Evolutionary conservation across 2,113 vertebrate genomes (phyloP), one percentile per base, ranked within the genome.

Genomic region (Cheilinus undulatus): DNA sequence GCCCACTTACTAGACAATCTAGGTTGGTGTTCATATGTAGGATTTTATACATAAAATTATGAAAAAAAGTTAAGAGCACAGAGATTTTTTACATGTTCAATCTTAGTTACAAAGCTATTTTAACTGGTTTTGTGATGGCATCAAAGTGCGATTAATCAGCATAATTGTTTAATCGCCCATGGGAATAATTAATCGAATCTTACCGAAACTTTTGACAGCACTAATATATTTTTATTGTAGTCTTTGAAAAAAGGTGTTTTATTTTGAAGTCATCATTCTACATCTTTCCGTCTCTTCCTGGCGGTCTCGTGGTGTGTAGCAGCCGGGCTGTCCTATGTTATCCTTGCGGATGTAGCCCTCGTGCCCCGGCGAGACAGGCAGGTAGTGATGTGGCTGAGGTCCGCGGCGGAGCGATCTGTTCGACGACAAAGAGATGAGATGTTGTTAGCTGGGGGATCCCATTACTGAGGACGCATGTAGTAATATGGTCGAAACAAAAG

Each of bases 341-440:
- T 86, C 65, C 74, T 76, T 61, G 93, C 92, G 92, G 90, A 93
- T 85, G 90, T 78, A 91, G 88, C 84, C 69, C 61, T 80, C 50
- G 56, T 76, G 63, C 69, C 67, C 75, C 46, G 45, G 43, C 46
- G 65, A 79, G 69, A 54, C 67, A 7, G 64, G 43, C 53, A 56
- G 83, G 92, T 80, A 80, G 92, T 93, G 91, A 82, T 91, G 70
- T 38, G 92, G 86, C 89, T 17, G 58, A 72, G 57, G 38, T 78
- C 53, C 76, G 67, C 78, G 69, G 93, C 93, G 93, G 92, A 94
- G 83, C 65, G 91, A 94, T 93, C 64, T 79, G 68, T 58, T 34
- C 60, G 43, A 82, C 85, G 88, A 93, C 92, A 94, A 94, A 94
- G 92, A 87, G 82, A 73, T 26, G 82, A 68, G 77, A 82, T 74